A percentile compares a stretch with the other conserved stretches of the same genome.
phyloP scores from a whole-genome alignment of 2,888 invertebrate species.

The Epistrophe eligans region DNA sequence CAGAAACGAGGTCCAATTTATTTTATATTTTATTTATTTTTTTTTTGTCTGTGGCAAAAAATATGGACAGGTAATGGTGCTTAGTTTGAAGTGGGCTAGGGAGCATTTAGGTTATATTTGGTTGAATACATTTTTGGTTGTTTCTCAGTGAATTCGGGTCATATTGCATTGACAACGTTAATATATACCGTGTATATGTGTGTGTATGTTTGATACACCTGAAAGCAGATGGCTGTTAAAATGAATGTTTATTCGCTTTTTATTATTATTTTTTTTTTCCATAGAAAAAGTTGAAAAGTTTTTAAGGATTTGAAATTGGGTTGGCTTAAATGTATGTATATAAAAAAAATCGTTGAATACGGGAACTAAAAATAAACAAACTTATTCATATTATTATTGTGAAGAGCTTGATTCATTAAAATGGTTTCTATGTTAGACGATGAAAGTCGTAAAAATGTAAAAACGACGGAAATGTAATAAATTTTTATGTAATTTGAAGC shows the following conservation, averaged over 20 bases:
- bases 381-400: neutral
- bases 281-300: constrained; percentile 3
- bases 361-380: neutral
- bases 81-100: constrained; percentile 3
- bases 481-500: neutral
- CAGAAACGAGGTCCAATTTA: constrained; percentile 34
- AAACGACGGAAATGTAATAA: neutral
- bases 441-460: neutral
- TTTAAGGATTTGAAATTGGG: constrained; percentile 11
- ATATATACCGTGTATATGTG: neutral
- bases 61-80: constrained; percentile 15
- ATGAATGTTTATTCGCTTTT: neutral
- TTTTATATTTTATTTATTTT: constrained; percentile 4
- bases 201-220: neutral
- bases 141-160: constrained; percentile 10
- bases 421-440: neutral
- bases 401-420: neutral
- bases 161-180: constrained; percentile 2
- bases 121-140: constrained; percentile 25
- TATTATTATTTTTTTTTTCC: neutral
- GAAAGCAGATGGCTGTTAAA: constrained; percentile 24
- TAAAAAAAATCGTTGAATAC: neutral
- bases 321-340: neutral
- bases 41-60: constrained; percentile 6
- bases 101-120: constrained; percentile 29